Evolutionary conservation across 2,797 vertebrate genomes (phyloP).

Genomic region (Aselliscus stoliczkanus): DNA sequence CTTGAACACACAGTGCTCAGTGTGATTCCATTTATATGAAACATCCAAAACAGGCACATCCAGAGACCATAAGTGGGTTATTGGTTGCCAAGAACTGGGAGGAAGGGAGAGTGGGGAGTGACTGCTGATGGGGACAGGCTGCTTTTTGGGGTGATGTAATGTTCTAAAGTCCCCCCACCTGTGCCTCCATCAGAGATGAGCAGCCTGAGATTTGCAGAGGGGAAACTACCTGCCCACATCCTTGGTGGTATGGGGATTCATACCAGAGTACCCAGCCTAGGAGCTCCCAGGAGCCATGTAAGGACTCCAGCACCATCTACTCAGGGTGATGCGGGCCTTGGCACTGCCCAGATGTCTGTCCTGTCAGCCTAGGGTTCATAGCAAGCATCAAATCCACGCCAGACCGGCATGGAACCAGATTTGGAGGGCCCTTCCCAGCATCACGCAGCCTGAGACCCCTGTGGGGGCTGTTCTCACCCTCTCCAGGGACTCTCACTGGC

Average conservation of each 20-base stretch:
- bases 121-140: too few species aligned
- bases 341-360: not conserved
- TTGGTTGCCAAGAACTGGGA: not conserved
- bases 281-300: not conserved
- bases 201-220: not conserved
- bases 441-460: not conserved
- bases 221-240: not conserved
- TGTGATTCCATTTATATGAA: not conserved
- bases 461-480: not conserved
- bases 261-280: not conserved
- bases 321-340: not conserved
- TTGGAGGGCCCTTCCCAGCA: not conserved
- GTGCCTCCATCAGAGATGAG: not conserved
- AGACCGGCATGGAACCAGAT: not conserved
- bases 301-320: not conserved
- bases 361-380: not conserved
- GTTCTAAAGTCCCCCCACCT: not conserved
- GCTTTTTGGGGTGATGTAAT: not conserved
- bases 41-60: not conserved
- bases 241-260: not conserved
- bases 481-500: not conserved
- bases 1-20: not conserved
- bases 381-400: not conserved
- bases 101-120: fast-evolving
- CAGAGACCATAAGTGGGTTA: not conserved